A percentile compares a stretch with the other conserved stretches of the same genome.
Conservation (phyloP, 2,797 vertebrate genomes). For the Phrynocephalus forsythii region DNA sequence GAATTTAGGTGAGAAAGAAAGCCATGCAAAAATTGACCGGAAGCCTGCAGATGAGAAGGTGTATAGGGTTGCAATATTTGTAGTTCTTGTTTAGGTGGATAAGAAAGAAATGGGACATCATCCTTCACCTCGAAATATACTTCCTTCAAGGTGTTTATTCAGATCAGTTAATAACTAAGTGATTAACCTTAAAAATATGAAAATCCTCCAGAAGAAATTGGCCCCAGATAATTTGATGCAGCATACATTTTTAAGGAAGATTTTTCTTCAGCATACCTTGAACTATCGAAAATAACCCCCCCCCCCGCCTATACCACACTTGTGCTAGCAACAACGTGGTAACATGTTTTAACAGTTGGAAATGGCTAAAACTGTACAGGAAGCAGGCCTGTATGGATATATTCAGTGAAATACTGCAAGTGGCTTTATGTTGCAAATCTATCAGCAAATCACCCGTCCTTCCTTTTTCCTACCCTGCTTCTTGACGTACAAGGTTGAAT, state of each 20-base stretch:
- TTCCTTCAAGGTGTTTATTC: background rate
- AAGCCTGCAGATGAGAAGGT: conserved; percentile 15
- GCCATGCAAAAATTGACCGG: background rate
- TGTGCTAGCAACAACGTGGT: background rate
- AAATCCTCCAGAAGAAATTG: background rate
- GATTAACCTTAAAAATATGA: background rate
- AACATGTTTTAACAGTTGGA: background rate
- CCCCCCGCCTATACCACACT: background rate
- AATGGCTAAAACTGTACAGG: background rate
- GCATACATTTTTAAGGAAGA: background rate
- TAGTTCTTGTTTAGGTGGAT: background rate
- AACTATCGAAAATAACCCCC: background rate
- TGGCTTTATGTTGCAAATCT: background rate
- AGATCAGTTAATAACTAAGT: background rate
- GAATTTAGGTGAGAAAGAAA: background rate
- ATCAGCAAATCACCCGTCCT: background rate
- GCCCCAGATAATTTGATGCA: background rate
- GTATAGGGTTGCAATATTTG: background rate
- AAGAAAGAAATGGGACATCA: background rate
- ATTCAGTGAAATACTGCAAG: background rate
- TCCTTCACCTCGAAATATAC: background rate
- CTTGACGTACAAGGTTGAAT: background rate
- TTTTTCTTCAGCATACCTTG: background rate
- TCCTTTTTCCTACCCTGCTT: background rate
- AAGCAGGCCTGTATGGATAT: background rate